Conservation (phyloP, 2,888 invertebrate species). For the Molorchus minor region DNA sequence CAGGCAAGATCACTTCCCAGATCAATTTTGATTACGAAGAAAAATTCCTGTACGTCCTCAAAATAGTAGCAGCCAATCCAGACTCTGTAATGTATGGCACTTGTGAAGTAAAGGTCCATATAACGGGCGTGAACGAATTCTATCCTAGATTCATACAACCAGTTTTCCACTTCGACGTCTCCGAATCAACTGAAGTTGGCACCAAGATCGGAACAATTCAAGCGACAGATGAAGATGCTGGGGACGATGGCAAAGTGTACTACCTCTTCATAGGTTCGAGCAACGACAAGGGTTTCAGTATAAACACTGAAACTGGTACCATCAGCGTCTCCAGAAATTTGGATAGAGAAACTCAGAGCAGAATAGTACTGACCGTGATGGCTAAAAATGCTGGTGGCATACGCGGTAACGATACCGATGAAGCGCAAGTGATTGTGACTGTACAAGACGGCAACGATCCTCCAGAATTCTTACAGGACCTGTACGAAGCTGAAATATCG, state of each 20-base stretch:
- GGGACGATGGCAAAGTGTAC: constrained; percentile 87
- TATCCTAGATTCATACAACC: constrained; percentile 89
- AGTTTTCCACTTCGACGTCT: constrained; percentile 91
- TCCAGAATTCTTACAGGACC: constrained; percentile 84
- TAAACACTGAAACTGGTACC: constrained; percentile 84
- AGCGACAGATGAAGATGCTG: constrained; percentile 89
- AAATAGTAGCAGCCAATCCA: constrained; percentile 87
- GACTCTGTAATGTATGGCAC: constrained; percentile 82
- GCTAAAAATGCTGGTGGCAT: constrained; percentile 96
- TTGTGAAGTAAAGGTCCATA: constrained; percentile 76
- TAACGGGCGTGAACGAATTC: constrained; percentile 88
- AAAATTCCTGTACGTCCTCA: constrained; percentile 75
- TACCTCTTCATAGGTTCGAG: constrained; percentile 94
- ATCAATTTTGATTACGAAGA: constrained; percentile 89
- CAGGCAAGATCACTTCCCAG: constrained; percentile 80
- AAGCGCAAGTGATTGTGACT: constrained; percentile 91
- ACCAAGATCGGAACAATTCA: constrained; percentile 86
- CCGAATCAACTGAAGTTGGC: constrained; percentile 88
- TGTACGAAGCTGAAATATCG: constrained; percentile 81
- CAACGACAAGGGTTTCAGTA: constrained; percentile 88
- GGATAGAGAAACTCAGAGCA: constrained; percentile 88
- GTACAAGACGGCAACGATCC: constrained; percentile 97
- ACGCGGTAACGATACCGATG: constrained; percentile 93
- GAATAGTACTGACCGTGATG: constrained; percentile 89
- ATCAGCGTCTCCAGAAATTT: constrained; percentile 83